Conservation (phyloP, 2,888 invertebrate genomes). For the Tetropium fuscum region DNA sequence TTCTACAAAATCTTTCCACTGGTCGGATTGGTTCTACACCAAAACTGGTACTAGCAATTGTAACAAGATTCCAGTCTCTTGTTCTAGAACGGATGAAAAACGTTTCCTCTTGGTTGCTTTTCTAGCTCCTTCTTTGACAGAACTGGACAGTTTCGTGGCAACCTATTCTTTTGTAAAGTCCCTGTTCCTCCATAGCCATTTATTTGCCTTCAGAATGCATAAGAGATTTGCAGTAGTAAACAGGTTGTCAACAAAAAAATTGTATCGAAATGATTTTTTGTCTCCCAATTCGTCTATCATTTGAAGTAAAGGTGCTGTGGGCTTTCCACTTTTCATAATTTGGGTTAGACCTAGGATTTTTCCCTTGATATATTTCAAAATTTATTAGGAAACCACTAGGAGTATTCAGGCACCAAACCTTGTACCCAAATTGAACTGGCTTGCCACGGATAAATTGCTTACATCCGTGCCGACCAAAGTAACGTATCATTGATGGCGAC, state of each 20-base stretch:
- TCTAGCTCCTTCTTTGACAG: conserved; percentile 2
- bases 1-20: background rate
- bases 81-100: background rate
- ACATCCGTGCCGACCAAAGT: conserved; percentile 40
- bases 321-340: conserved; percentile 46
- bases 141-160: conserved; percentile 38
- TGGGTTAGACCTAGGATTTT: conserved; percentile 43
- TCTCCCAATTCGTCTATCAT: conserved; percentile 43
- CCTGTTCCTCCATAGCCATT: conserved; percentile 44
- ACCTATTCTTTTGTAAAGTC: conserved; percentile 46
- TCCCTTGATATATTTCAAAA: conserved; percentile 53
- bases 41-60: background rate
- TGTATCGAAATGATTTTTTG: conserved; percentile 36
- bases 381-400: conserved; percentile 45
- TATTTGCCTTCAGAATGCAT: conserved; percentile 9
- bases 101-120: background rate
- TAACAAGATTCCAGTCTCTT: background rate
- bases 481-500: conserved; percentile 30
- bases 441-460: conserved; percentile 55
- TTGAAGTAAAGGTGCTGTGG: conserved; percentile 33
- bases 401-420: conserved; percentile 50
- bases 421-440: conserved; percentile 53
- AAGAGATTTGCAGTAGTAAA: conserved; percentile 42
- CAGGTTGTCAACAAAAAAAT: conserved; percentile 48
- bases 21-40: background rate